Evolutionary conservation across 2,113 vertebrate species (phyloP).

Genomic region (Ginglymostoma cirratum): DNA sequence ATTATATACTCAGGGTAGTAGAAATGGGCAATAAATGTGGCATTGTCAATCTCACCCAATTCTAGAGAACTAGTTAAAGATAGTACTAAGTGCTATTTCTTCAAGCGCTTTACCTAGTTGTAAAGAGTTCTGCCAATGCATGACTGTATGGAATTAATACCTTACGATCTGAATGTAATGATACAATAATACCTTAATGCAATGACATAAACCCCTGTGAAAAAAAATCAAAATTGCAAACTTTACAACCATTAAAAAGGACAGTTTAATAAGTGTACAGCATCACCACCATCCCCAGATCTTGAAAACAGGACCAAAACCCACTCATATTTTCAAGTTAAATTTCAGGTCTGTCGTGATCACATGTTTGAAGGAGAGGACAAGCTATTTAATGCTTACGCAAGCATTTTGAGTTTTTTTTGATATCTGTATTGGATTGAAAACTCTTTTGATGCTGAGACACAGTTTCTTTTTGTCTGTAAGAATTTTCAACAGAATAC

Average conservation of each 20-base stretch:
- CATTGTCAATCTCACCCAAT: background rate
- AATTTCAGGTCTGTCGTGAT: background rate
- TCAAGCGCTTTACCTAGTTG: background rate
- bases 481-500: background rate
- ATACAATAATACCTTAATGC: background rate
- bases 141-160: background rate
- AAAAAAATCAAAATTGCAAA: background rate
- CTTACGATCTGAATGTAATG: background rate
- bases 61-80: background rate
- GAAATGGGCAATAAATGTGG: background rate
- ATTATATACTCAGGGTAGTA: background rate
- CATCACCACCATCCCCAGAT: no score
- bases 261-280: background rate
- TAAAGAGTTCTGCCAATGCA: background rate
- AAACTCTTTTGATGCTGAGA: background rate
- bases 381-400: background rate
- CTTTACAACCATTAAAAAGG: background rate
- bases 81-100: background rate
- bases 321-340: no score
- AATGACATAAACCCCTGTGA: background rate
- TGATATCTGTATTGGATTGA: background rate
- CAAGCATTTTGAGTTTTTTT: background rate
- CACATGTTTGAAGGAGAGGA: background rate
- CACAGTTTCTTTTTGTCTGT: background rate
- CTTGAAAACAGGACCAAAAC: no score